These are phyloP conservation scores for Agrochola litura DNA, from an alignment of 2,888 invertebrate species.

Conservation along the genomic window DNA sequence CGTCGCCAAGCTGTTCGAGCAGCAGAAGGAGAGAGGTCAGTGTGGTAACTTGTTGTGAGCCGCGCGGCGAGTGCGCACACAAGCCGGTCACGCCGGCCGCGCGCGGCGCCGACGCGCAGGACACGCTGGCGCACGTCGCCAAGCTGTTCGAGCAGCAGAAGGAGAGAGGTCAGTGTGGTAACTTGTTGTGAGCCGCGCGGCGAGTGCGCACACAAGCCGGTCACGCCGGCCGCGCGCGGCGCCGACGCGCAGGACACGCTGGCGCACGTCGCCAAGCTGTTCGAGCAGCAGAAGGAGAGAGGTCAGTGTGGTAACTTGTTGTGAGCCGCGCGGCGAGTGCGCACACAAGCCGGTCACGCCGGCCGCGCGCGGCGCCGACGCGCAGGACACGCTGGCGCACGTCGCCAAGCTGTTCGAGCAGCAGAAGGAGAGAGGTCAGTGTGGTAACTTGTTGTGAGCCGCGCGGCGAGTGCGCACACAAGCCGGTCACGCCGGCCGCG, in stretches of 20 bases:
- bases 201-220: conserved; percentile 91
- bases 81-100: too few species aligned
- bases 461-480: conserved; percentile 92
- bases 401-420: conserved; percentile 91
- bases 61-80: too few species aligned
- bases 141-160: background rate
- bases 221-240: conserved; percentile 73
- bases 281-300: conserved; percentile 86
- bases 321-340: conserved; percentile 91
- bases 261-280: conserved; percentile 91
- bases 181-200: conserved; percentile 89
- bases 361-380: conserved; percentile 67
- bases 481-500: conserved; percentile 81
- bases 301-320: conserved; percentile 63
- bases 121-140: background rate
- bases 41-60: background rate
- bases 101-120: too few species aligned
- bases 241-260: conserved; percentile 84
- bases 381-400: conserved; percentile 89
- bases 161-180: too few species aligned
- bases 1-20: conserved; percentile 91
- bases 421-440: conserved; percentile 80
- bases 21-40: conserved; percentile 81
- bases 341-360: conserved; percentile 88
- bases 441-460: background rate